A percentile compares a stretch with the other conserved stretches of the same genome.
Evolutionary conservation across 2,888 invertebrate genomes (phyloP).

Genomic region (Drosophila stalkeri): DNA sequence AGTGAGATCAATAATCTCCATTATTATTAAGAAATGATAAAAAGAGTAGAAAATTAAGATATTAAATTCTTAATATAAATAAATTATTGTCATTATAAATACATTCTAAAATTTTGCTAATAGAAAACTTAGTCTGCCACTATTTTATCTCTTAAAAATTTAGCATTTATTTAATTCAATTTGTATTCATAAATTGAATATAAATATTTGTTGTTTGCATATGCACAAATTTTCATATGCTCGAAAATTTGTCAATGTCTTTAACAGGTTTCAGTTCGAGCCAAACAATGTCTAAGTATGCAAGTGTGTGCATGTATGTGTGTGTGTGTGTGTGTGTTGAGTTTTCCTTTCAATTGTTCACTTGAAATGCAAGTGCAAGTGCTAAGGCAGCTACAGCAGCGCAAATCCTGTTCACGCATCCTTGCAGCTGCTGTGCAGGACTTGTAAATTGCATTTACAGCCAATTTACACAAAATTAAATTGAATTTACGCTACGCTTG

Average conservation of each 20-base stretch:
- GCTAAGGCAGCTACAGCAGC: constrained; percentile 27
- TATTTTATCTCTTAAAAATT: neutral
- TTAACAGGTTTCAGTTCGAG: neutral
- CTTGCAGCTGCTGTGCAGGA: constrained; percentile 50
- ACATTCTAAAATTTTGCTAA: neutral
- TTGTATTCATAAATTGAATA: constrained; percentile 1
- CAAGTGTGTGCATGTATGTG: neutral
- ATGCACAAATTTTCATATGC: neutral
- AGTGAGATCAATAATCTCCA: too few species aligned
- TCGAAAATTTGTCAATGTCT: constrained; percentile 2
- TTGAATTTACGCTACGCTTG: constrained; percentile 77
- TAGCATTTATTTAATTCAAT: neutral
- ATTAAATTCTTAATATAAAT: too few species aligned
- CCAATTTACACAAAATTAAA: constrained; percentile 78
- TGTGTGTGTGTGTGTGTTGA: constrained; percentile 4
- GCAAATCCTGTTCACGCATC: constrained; percentile 49
- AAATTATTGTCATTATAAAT: too few species aligned
- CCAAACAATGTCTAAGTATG: neutral
- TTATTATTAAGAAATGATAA: too few species aligned
- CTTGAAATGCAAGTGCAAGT: constrained; percentile 41
- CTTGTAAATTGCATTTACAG: constrained; percentile 76
- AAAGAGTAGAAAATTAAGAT: too few species aligned
- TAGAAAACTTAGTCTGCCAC: neutral
- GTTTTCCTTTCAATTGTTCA: constrained; percentile 26
- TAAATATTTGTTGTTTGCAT: constrained; percentile 9